Percentiles rank a stretch among this genome's conserved stretches.
Conservation (phyloP, 2,888 invertebrate species). For the Melitaea athalia region DNA sequence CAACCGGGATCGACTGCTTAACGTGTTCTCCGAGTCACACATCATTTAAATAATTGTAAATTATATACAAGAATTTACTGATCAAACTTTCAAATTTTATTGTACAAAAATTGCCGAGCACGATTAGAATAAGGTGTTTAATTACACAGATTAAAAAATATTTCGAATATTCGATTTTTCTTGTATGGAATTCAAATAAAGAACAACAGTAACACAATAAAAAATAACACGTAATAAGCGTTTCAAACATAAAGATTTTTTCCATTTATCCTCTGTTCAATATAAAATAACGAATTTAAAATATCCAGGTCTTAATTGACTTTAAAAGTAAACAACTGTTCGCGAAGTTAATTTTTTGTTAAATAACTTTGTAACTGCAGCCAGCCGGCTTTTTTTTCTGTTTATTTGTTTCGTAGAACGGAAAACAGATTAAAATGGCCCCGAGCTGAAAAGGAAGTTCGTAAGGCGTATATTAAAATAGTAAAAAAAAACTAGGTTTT, state of each 20-base stretch:
- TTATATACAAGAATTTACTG: no score
- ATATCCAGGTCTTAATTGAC: slow-evolving; percentile 32
- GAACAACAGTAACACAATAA: neutral
- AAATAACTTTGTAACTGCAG: slow-evolving; percentile 56
- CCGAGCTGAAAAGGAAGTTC: slow-evolving; percentile 62
- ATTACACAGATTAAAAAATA: no score
- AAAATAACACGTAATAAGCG: neutral
- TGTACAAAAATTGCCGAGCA: no score
- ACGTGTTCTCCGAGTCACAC: no score
- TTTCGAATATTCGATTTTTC: no score
- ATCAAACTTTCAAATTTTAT: no score
- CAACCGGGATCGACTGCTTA: no score
- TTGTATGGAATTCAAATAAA: neutral
- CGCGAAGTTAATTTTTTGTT: slow-evolving; percentile 52
- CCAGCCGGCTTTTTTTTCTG: slow-evolving; percentile 44
- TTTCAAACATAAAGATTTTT: neutral
- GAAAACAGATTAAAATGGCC: slow-evolving; percentile 77
- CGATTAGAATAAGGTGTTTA: no score
- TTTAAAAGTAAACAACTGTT: slow-evolving; percentile 39
- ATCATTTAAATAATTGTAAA: no score
- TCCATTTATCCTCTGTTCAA: slow-evolving; percentile 1
- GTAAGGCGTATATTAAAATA: slow-evolving; percentile 77
- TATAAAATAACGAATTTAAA: slow-evolving; percentile 11
- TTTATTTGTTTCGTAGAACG: slow-evolving; percentile 59
- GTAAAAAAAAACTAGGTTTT: slow-evolving; percentile 56